Base-by-base conservation (phyloP, 2,888 invertebrate genomes). In the Epistrophella euchroma region DNA sequence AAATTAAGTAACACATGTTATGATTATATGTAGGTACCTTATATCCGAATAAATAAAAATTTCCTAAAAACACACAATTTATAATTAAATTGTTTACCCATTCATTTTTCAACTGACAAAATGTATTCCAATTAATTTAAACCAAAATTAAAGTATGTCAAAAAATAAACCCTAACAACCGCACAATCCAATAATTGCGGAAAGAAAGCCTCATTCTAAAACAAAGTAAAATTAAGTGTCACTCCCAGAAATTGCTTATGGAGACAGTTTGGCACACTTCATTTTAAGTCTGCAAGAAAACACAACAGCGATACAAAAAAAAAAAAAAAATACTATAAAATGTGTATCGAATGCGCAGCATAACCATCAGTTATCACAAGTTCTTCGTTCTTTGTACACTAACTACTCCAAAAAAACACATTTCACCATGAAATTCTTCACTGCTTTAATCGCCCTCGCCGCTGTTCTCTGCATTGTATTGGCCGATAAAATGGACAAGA, bases 381-480 rank as follows among this genome's bases (percentile, higher is more conserved):
- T 52, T 68, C 50, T 22, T 68, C 19, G 66, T 68, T 37, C 47
- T 66, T 47, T 15, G 66, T 66, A 66, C 66, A 66, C 35, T 19
- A 68, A 68, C 22, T 37, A 45, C 40, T 37, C 17, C n/a, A 52
- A n/a, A 52, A 13, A 37, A 25, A 28, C 37, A 35, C 10, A 32
- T 9, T 37, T 35, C 80, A 91, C 88, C 66, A 90, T 90, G 90
- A 90, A 90, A 89, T 89, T 88, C 88, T 89, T 90, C 77, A 88
- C 90, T 85, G 89, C 89, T 88, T 87, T 90, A 25, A 32, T 75
- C 72, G 90, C 89, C 32, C 80, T 90, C 62, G 15, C 89, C 70
- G 60, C 43, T 73, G 90, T 90, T 85, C 55, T 89, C 50, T 87
- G 90, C 52, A 89, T 90, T 0, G 73, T 89, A 5, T 90, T 90